phyloP scores from a whole-genome alignment of 2,797 vertebrate genomes.

The Todus mexicanus region DNA sequence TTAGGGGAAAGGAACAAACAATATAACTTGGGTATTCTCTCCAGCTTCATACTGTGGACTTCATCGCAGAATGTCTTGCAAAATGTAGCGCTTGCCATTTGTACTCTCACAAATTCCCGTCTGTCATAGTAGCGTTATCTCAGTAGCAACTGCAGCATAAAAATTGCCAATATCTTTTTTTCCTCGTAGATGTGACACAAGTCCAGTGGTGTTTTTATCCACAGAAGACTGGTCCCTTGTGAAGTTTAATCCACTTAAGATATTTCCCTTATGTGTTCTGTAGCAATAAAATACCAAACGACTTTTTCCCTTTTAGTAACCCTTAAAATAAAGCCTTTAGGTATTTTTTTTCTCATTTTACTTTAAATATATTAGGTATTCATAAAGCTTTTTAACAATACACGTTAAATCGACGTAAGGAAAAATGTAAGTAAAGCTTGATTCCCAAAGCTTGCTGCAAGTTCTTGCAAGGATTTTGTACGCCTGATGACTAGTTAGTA shows the following conservation, averaged over 20 bases:
- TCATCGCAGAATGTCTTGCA: neutral
- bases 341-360: neutral
- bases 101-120: neutral
- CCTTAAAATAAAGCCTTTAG: neutral
- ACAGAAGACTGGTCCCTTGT: neutral
- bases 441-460: neutral
- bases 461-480: neutral
- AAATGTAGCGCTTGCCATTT: neutral
- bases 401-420: neutral
- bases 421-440: neutral
- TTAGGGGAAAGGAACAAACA: neutral
- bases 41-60: neutral
- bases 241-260: neutral
- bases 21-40: neutral
- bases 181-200: neutral
- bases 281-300: neutral
- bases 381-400: neutral
- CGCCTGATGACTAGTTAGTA: neutral
- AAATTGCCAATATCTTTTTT: neutral
- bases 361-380: neutral
- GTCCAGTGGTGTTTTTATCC: neutral
- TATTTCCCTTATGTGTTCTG: neutral
- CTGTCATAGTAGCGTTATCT: neutral
- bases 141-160: neutral
- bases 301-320: neutral